Conservation (phyloP, 2,797 vertebrate species). For the Zalophus californianus region DNA sequence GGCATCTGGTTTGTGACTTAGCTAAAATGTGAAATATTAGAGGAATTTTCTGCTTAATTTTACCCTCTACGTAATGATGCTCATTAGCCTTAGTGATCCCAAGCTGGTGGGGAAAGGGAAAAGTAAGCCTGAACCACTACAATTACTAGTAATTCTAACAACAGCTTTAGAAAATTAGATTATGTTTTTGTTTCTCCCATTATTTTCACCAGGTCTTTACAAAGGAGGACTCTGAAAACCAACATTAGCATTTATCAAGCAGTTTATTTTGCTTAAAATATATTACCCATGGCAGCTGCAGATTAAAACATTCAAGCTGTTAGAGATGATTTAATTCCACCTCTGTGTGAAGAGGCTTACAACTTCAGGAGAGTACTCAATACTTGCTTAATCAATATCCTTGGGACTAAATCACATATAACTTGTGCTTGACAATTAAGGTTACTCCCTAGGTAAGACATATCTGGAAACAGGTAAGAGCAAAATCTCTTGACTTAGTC, state of each 20-base stretch:
- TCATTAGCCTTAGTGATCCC: background rate
- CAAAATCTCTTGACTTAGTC: background rate
- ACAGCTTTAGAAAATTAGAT: conserved; percentile 7
- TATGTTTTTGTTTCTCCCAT: conserved; percentile 9
- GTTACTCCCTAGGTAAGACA: background rate
- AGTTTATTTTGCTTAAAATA: conserved; percentile 26
- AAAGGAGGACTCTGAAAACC: conserved; percentile 27
- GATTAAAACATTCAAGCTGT: conserved; percentile 9
- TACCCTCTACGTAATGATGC: background rate
- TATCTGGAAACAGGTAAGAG: background rate
- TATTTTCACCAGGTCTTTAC: conserved; percentile 29
- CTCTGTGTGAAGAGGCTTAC: background rate
- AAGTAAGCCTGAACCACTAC: conserved; percentile 22
- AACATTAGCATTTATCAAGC: background rate
- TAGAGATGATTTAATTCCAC: background rate
- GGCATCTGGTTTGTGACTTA: background rate
- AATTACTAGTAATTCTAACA: conserved; percentile 17
- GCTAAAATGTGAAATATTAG: background rate
- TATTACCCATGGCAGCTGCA: background rate
- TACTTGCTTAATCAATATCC: background rate
- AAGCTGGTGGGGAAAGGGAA: background rate
- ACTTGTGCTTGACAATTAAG: conserved; percentile 9
- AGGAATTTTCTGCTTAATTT: conserved; percentile 27
- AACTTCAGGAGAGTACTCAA: background rate
- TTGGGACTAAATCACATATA: background rate